These are phyloP conservation scores for Bagarius yarrelli DNA, from an alignment of 2,113 vertebrate species.

Conservation along the genomic window DNA sequence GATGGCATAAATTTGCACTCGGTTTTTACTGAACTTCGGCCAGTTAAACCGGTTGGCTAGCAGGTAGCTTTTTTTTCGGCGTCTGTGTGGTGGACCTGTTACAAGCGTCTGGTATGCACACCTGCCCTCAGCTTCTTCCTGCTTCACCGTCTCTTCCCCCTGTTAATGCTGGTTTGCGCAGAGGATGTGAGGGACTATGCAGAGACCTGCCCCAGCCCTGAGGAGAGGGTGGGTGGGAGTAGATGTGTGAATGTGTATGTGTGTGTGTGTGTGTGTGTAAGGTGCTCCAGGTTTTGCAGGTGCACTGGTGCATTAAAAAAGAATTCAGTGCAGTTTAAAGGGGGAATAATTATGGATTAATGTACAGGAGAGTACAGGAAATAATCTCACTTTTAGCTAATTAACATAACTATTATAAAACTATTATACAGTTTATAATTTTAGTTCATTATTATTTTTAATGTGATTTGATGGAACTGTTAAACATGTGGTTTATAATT, in stretches of 20 bases:
- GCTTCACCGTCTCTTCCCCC: slow-evolving; percentile 36
- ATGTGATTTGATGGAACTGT: no score
- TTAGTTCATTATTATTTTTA: no score
- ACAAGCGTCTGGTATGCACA: slow-evolving; percentile 73
- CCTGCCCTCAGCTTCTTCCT: slow-evolving; percentile 65
- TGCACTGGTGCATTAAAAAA: neutral
- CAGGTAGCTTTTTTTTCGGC: slow-evolving; percentile 52
- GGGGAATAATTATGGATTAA: neutral
- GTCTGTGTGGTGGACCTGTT: slow-evolving; percentile 49
- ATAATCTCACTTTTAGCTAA: neutral
- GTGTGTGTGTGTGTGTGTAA: neutral
- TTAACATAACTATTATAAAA: no score
- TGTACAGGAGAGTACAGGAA: neutral
- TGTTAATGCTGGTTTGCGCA: slow-evolving; percentile 44
- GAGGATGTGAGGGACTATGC: slow-evolving; percentile 58
- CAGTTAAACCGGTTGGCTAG: slow-evolving; percentile 45
- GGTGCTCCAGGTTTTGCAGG: slow-evolving; percentile 39
- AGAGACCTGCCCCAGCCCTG: slow-evolving; percentile 67
- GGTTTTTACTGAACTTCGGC: slow-evolving; percentile 47
- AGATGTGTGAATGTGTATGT: neutral
- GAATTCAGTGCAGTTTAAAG: slow-evolving; percentile 22
- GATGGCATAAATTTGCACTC: slow-evolving; percentile 12
- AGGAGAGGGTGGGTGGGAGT: slow-evolving; percentile 40
- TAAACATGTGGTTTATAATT: no score
- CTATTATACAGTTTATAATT: no score